phyloP scores from a whole-genome alignment of 1,140 invertebrate species.

The Drosophila rhopaloa region DNA sequence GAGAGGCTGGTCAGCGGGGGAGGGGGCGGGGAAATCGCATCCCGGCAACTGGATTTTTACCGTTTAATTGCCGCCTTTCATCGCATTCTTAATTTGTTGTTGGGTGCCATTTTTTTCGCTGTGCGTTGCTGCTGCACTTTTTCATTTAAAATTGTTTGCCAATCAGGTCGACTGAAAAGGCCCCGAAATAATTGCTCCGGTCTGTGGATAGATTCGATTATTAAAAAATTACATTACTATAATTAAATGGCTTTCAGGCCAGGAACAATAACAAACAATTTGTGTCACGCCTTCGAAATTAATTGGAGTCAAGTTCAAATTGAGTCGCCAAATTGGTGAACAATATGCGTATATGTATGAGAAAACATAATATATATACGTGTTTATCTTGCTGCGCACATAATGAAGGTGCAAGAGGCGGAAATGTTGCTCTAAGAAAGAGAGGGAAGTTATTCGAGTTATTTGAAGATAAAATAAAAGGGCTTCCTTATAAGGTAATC shows the following conservation, averaged over 20 bases:
- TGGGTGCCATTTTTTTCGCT: constrained; percentile 7
- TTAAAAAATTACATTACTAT: constrained; percentile 47
- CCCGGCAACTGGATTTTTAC: constrained; percentile 45
- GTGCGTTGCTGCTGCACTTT: constrained; percentile 20
- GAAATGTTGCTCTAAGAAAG: constrained; percentile 6
- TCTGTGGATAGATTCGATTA: constrained; percentile 41
- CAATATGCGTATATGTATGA: constrained; percentile 12
- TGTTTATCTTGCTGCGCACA: constrained; percentile 37
- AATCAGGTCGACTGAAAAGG: constrained; percentile 41
- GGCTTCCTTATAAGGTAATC: no score
- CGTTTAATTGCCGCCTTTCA: constrained; percentile 56
- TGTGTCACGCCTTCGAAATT: constrained; percentile 15
- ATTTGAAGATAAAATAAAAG: no score
- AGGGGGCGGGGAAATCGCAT: constrained; percentile 12
- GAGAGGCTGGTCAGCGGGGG: neutral
- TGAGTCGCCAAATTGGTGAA: constrained; percentile 28
- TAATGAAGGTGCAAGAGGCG: constrained; percentile 31
- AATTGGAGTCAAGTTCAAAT: constrained; percentile 41
- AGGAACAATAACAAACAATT: constrained; percentile 37
- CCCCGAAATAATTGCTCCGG: constrained; percentile 36
- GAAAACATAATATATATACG: constrained; percentile 7
- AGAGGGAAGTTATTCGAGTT: constrained; percentile 2
- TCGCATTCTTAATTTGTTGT: constrained; percentile 56
- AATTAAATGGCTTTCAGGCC: constrained; percentile 45
- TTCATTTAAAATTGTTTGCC: constrained; percentile 53